Base-by-base conservation (phyloP, 35 echinoderm and acorn worm genomes). In the Heliocidaris erythrogramma region DNA sequence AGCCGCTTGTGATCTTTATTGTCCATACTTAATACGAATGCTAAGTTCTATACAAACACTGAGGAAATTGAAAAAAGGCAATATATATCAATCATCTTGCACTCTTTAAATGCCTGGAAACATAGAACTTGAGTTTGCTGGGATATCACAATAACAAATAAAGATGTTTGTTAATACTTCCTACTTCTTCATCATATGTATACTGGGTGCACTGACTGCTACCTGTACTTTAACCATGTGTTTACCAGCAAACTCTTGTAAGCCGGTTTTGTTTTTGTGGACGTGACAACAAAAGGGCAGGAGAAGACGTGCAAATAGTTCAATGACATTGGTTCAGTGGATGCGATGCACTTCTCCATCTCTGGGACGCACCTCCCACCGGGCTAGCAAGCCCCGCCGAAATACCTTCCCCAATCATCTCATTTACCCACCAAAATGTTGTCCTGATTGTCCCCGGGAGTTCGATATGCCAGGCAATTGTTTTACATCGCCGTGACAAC, bases 361-460 rank as follows among this genome's bases (percentile, higher is more conserved):
- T 48, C 47, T 11, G 11, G 87, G 31, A 32, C 87, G 31, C 31
- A 18, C 87, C 87, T 47, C 87, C 87, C 47, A 48, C 87, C 29
- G 87, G 31, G 87, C 87, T 4, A 13, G 30, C 47, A 48, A 89
- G 87, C 11, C 87, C 87, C 32, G 87, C 87, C 87, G 87, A 89
- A 89, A 89, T 89, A 89, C 87, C 87, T 32, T 89, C 31, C 14
- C 87, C 87, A 89, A 89, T 89, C 87, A 89, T 89, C 87, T 89
- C 87, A 48, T 89, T 89, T 89, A 89, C 87, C 87, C 47, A 47
- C 65, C 47, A 24, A 89, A 48, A 89, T 89, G 87, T 48, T 47
- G 87, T 89, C 31, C 87, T 42, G 87, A 89, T 89, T 89, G 87
- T 89, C 87, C 87, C 87, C 32, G 87, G 87, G 87, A 89, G 87